phyloP scores from a whole-genome alignment of 2,797 vertebrate species.

The Platyrinchus mystaceus region DNA sequence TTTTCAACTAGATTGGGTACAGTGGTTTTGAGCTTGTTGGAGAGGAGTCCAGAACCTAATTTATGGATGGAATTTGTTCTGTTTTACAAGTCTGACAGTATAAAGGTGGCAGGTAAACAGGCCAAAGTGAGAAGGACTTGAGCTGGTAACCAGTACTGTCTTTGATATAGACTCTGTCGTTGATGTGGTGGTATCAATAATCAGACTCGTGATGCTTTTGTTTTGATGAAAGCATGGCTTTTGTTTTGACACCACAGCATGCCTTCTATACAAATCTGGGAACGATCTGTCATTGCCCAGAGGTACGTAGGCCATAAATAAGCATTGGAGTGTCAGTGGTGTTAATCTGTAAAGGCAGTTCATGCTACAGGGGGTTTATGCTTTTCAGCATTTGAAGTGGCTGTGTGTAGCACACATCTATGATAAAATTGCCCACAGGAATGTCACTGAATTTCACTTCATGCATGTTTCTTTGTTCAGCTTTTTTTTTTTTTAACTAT shows the following conservation, averaged over 20 bases:
- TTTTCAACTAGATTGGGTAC: not conserved
- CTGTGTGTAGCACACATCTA: not conserved
- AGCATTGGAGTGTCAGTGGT: not conserved
- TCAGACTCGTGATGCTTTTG: not conserved
- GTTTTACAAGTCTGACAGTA: not conserved
- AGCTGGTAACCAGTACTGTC: not conserved
- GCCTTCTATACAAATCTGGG: not conserved
- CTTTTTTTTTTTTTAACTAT: constrained; percentile 31
- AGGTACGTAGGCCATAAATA: constrained; percentile 21
- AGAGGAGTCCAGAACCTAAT: not conserved
- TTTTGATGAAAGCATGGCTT: constrained; percentile 3
- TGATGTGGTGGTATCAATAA: not conserved
- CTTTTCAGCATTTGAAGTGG: constrained; percentile 22
- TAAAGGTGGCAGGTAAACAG: not conserved
- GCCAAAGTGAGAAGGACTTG: not conserved
- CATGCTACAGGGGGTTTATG: not conserved
- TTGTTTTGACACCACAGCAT: constrained; percentile 13
- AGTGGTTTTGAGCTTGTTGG: not conserved
- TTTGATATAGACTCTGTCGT: not conserved
- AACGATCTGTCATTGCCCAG: constrained; percentile 44
- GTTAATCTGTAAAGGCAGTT: constrained; percentile 31
- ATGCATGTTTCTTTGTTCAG: not conserved
- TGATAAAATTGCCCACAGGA: constrained; percentile 7
- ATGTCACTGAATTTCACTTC: not conserved
- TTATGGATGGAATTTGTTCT: not conserved